A percentile compares a stretch with the other conserved stretches of the same genome.
phyloP scores from a whole-genome alignment of 2,797 vertebrate species.

The Mormyrops boulengeri region DNA sequence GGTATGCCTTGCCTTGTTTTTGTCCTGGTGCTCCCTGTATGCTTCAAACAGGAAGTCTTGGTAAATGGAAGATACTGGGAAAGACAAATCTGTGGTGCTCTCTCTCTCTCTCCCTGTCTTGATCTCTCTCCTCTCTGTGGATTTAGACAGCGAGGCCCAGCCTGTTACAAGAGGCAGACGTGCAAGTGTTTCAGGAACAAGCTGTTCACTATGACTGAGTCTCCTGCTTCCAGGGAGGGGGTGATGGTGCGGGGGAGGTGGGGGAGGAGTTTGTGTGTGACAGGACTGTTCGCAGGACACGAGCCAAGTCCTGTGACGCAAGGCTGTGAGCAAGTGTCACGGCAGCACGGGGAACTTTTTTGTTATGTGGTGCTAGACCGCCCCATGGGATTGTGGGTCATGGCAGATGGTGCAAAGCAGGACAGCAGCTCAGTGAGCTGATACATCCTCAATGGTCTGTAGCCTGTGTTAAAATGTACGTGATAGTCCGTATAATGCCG shows the following conservation, averaged over 20 bases:
- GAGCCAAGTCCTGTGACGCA: not conserved
- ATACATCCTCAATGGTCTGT: not conserved
- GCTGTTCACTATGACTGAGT: not conserved
- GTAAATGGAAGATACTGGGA: not conserved
- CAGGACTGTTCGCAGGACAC: not conserved
- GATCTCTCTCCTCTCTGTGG: not conserved
- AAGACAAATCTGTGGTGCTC: not conserved
- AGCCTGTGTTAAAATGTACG: not conserved
- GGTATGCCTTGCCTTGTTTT: not conserved
- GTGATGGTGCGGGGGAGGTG: not conserved
- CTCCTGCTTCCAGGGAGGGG: not conserved
- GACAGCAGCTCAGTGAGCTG: not conserved
- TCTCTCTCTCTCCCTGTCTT: not conserved
- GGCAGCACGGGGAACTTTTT: not conserved
- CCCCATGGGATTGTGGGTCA: not conserved
- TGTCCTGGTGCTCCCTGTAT: not conserved
- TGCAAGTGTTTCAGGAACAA: not conserved
- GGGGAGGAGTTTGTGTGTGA: not conserved
- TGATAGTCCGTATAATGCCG: not conserved
- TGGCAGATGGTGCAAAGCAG: not conserved
- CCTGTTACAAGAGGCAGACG: not conserved
- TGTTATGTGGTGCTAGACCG: not conserved
- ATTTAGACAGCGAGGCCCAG: not conserved
- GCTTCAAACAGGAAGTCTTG: not conserved
- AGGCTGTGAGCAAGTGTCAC: too few relatives aligned